Evolutionary conservation across 2,888 invertebrate species (phyloP), one percentile per base, ranked within the genome.

Genomic region (Idaea aversata): DNA sequence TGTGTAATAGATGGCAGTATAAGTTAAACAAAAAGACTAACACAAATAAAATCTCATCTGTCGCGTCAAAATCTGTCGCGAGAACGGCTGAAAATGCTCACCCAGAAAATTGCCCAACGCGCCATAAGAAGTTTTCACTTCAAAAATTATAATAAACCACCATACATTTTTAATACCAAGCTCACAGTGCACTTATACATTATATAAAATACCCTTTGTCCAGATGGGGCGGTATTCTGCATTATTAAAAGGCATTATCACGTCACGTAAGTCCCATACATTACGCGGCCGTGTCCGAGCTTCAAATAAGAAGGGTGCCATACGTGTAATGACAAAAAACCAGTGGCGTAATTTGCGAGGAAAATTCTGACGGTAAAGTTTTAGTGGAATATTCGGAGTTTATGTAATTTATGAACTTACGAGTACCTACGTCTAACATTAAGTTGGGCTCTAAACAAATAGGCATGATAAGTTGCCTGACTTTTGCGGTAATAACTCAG

Each of bases 161-260:
- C 25, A 25, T 25, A 25, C 25, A 25, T 25, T 25, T 25, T 25
- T 25, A 25, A 25, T 25, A 25, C 25, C 59, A 16, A 63, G 47
- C 13, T 4, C n/a, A 15, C 61, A 13, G 13, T 47, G 61, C 36
- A 61, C 35, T 36, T 61, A 61, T 61, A 61, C 7, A 61, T 35
- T 61, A 35, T 57, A 57, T 25, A 38, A 59, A 59, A 59, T 59
- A 59, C 59, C 59, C 34, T 59, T 59, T 59, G 16, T 59, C 25
- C 59, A 59, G 59, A 59, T 59, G 59, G 59, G 16, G 34, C 59
- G 7, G 25, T 47, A 34, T 16, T 34, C 34, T 75, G 79, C 79
- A 80, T 85, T 86, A 86, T 87, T 84, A 84, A 84, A 78, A 65
- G 76, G 69, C 73, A 80, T 83, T 84, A 83, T 81, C 79, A 70